phyloP scores from a whole-genome alignment of 2,888 invertebrate genomes.

The Drepanosiphum platanoidis region DNA sequence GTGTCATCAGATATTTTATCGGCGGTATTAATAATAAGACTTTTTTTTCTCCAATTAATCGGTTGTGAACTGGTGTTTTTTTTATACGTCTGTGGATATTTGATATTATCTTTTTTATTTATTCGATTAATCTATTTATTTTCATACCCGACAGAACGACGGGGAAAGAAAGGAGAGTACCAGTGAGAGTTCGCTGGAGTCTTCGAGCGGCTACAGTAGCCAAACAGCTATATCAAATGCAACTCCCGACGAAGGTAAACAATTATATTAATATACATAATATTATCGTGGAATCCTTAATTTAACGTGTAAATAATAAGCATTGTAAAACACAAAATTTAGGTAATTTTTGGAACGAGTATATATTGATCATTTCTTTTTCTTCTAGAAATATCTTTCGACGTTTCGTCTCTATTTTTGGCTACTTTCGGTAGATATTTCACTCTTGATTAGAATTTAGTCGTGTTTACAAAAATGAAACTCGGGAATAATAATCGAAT shows the following conservation, averaged over 20 bases:
- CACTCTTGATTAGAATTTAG: background rate
- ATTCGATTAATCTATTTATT: background rate
- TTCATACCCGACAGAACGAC: conserved; percentile 67
- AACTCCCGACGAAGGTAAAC: conserved; percentile 64
- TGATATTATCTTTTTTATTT: too few species aligned
- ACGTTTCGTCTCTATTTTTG: background rate
- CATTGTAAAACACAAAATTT: conserved; percentile 30
- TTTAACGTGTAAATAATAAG: background rate
- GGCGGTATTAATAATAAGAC: too few species aligned
- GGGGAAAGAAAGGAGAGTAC: conserved; percentile 70
- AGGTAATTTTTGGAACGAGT: background rate
- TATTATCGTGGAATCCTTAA: background rate
- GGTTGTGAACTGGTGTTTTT: too few species aligned
- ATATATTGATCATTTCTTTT: background rate
- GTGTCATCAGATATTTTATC: too few species aligned
- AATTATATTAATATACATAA: too few species aligned
- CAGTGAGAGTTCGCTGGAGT: conserved; percentile 80
- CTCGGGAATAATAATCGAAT: too few species aligned
- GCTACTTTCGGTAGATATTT: background rate
- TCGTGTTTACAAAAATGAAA: background rate
- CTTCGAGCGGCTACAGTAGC: conserved; percentile 81
- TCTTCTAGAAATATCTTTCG: background rate
- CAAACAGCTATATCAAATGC: conserved; percentile 75
- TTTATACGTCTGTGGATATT: background rate
- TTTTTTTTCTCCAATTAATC: too few species aligned